These are phyloP conservation scores for Baronia brevicornis DNA, from an alignment of 2,888 invertebrate species.

Conservation along the genomic window DNA sequence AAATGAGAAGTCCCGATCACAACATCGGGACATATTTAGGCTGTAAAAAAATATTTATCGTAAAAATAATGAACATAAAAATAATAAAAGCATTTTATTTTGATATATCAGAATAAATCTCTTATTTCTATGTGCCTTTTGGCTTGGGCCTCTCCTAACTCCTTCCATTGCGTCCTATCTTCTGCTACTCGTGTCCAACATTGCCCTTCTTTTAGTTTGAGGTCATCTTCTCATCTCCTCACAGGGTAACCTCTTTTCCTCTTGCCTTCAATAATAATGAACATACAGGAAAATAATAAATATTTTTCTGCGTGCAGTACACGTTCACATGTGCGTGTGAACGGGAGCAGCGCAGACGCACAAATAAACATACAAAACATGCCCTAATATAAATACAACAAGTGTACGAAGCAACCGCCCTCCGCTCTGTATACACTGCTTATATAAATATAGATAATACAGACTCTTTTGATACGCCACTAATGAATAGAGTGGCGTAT, in stretches of 20 bases:
- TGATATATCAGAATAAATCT: too few relatives aligned
- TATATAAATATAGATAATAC: not conserved
- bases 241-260: not conserved
- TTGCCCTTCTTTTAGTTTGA: too few relatives aligned
- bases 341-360: slow-evolving; percentile 32
- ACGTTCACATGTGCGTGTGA: slow-evolving; percentile 41
- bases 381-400: slow-evolving; percentile 18
- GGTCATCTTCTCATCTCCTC: too few relatives aligned
- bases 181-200: too few relatives aligned
- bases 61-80: not conserved
- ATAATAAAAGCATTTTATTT: not conserved
- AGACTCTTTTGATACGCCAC: slow-evolving; percentile 8
- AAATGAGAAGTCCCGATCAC: too few relatives aligned
- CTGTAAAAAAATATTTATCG: too few relatives aligned
- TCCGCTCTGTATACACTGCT: slow-evolving; percentile 2
- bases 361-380: slow-evolving; percentile 35
- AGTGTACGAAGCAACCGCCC: slow-evolving; percentile 10
- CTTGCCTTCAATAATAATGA: too few relatives aligned
- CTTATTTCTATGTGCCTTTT: too few relatives aligned
- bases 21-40: too few relatives aligned
- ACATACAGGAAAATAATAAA: slow-evolving; percentile 1
- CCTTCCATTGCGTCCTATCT: too few relatives aligned
- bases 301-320: slow-evolving; percentile 23
- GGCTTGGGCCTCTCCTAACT: too few relatives aligned
- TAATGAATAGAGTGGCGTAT: slow-evolving; percentile 3